These are phyloP conservation scores for Chelon labrosus DNA, from an alignment of 2,797 vertebrate genomes.

Conservation along the genomic window DNA sequence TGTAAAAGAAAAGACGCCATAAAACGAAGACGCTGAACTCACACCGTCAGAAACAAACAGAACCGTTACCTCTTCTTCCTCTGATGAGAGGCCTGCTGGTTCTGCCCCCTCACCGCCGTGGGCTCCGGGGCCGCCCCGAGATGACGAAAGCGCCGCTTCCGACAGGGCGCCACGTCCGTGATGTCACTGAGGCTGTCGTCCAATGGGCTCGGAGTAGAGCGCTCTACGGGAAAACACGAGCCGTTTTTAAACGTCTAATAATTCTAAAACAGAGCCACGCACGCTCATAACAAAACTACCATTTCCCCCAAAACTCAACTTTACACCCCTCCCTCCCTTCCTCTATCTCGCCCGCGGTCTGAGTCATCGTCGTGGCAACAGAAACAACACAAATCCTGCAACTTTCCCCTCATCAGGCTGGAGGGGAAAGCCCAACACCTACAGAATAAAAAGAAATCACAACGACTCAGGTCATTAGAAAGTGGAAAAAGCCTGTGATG, in stretches of 20 bases:
- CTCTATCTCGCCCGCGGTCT: slow-evolving; percentile 16
- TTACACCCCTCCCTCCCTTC: not conserved
- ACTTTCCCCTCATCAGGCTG: slow-evolving; percentile 44
- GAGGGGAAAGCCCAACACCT: not conserved
- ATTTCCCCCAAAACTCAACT: not conserved
- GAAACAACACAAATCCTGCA: slow-evolving; percentile 61
- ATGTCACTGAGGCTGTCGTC: slow-evolving; percentile 84
- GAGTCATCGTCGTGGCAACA: slow-evolving; percentile 70
- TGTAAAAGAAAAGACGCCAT: slow-evolving; percentile 14
- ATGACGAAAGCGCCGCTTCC: slow-evolving; percentile 89
- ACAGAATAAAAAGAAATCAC: slow-evolving; percentile 3
- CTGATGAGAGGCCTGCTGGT: slow-evolving; percentile 31
- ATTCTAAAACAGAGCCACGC: not conserved
- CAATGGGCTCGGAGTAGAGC: slow-evolving; percentile 77
- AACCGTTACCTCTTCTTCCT: too few species aligned
- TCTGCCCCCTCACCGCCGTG: slow-evolving; percentile 58
- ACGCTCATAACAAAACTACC: not conserved
- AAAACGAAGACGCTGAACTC: slow-evolving; percentile 7
- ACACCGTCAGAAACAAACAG: slow-evolving; percentile 11
- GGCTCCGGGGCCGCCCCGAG: slow-evolving; percentile 61
- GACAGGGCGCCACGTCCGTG: slow-evolving; percentile 88
- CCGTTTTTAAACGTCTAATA: not conserved
- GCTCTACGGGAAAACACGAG: slow-evolving; percentile 51
- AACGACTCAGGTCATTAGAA: slow-evolving; percentile 26
- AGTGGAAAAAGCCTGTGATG: slow-evolving; percentile 52